A percentile compares a stretch with the other conserved stretches of the same genome.
Evolutionary conservation across 2,113 vertebrate genomes (phyloP).

Genomic region (Brachirus orientalis): DNA sequence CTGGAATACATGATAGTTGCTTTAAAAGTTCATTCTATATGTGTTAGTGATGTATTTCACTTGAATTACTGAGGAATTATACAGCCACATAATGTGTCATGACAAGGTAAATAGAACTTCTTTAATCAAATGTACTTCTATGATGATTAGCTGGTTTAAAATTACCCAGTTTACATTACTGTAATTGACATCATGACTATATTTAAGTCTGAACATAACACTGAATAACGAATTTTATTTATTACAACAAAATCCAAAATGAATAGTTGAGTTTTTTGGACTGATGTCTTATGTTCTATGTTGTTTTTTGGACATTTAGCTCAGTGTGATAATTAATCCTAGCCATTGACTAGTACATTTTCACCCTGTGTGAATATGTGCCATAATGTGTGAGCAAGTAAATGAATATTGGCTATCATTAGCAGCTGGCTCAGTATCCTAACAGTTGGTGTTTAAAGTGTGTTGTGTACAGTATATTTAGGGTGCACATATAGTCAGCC

Average conservation of each 20-base stretch:
- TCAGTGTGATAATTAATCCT: not conserved
- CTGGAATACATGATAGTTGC: no score
- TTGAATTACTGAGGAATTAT: no score
- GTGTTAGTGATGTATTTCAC: no score
- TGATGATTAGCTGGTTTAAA: not conserved
- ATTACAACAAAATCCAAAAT: not conserved
- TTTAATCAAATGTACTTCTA: no score
- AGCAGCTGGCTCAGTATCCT: constrained; percentile 3
- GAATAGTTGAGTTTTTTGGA: not conserved
- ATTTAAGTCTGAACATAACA: not conserved
- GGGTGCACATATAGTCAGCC: constrained; percentile 11
- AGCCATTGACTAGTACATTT: not conserved
- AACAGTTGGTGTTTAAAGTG: not conserved
- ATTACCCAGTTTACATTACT: not conserved
- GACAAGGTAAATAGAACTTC: no score
- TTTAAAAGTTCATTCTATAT: no score
- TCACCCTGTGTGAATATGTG: constrained; percentile 13
- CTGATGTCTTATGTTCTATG: no score
- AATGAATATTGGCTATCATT: constrained; percentile 1
- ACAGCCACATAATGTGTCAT: no score
- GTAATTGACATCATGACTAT: not conserved
- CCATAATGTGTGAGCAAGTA: constrained; percentile 7
- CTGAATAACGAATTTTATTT: not conserved
- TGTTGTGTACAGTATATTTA: constrained; percentile 19
- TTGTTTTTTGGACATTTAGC: not conserved